Evolutionary conservation across 2,888 invertebrate genomes (phyloP).

Genomic region (Dorcus hopei): DNA sequence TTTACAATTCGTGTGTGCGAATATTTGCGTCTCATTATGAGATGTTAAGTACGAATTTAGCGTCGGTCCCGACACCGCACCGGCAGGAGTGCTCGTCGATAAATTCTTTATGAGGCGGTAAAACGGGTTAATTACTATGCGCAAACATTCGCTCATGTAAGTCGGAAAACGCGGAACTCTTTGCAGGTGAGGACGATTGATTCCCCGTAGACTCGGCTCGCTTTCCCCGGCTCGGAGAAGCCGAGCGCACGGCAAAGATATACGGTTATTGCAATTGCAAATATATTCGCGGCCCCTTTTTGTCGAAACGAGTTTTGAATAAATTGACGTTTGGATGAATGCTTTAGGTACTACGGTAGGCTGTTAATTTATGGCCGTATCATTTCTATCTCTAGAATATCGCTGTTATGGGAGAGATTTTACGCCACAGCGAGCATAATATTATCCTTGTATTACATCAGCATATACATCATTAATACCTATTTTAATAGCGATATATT

Average conservation of each 20-base stretch:
- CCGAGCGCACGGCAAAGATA: constrained; percentile 29
- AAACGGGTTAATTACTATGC: too few species aligned
- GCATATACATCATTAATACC: too few species aligned
- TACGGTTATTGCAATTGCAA: constrained; percentile 41
- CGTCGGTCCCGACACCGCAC: too few species aligned
- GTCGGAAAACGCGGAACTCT: constrained; percentile 22
- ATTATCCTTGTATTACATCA: too few species aligned
- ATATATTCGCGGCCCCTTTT: constrained; percentile 36
- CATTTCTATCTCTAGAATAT: neutral
- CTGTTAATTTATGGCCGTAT: constrained; percentile 25
- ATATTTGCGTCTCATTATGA: too few species aligned
- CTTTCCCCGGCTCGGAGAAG: neutral
- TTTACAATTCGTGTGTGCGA: too few species aligned
- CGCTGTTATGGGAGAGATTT: too few species aligned
- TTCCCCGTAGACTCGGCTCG: constrained; percentile 22
- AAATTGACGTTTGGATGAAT: constrained; percentile 38
- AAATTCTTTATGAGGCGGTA: too few species aligned
- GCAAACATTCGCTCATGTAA: constrained; percentile 13
- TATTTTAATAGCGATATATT: too few species aligned
- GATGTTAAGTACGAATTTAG: too few species aligned
- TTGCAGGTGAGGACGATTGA: constrained; percentile 24
- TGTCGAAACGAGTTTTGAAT: constrained; percentile 39
- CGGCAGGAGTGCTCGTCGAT: too few species aligned
- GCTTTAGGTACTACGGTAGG: constrained; percentile 27
- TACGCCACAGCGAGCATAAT: too few species aligned